Evolutionary conservation across 2,113 vertebrate species (phyloP), one percentile per base, ranked within the genome.

Genomic region (Xenus cinereus): DNA sequence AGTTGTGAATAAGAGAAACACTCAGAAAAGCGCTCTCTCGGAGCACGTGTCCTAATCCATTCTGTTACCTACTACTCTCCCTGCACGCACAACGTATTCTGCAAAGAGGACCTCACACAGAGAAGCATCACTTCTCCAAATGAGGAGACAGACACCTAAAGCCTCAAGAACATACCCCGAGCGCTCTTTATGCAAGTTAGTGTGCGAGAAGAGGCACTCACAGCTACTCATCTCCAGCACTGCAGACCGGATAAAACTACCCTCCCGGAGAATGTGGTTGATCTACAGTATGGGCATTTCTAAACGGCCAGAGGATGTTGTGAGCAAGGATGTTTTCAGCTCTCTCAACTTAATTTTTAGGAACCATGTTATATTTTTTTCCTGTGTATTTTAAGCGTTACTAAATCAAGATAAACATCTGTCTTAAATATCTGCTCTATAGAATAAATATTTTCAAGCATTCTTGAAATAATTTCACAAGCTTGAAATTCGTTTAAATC

Each of bases 11-110:
- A 67, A 3, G 1, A 53, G 3, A 2, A 76, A 45, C 18, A 41
- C 28, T 27, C 32, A n/a, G 68, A 59, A 37, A 69, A 2, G 15
- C 1, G 0, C 8, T 16, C 35, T 33, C 48, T 73, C 35, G 14
- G 26, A 73, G 32, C 18, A 45, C 3, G 12, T 13, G 66, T 37
- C 10, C 50, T 17, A 7, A 4, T 39, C 41, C 43, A 10, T 46
- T 66, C 33, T 48, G 24, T 39, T 32, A 41, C 43, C 27, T n/a
- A 33, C 12, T 46, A 8, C 14, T 64, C 37, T 37, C 32, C 15
- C 53, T 39, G 22, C 0, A 1, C 16, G 35, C 37, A 79, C 21
- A 48, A 21, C 0, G 0, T 22, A 32, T 18, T 56, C 33, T 39
- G 39, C 16, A 43, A 17, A 50, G 24, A 66, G 3, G 27, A 30